Conservation (phyloP, 2,888 invertebrate genomes). For the Scaptomyza tumidula region DNA sequence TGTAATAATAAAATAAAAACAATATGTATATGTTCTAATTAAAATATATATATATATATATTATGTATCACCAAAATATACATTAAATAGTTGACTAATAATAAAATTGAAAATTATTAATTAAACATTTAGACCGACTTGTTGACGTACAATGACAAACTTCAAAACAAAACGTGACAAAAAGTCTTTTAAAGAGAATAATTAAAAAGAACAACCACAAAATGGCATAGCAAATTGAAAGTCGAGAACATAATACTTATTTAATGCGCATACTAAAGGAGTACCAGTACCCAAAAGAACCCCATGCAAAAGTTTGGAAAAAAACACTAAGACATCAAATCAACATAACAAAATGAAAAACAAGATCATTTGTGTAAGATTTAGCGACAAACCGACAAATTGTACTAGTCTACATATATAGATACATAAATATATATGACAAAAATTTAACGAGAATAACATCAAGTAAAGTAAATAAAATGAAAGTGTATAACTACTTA, state of each 20-base stretch:
- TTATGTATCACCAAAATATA: slow-evolving; percentile 56
- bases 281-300: slow-evolving; percentile 24
- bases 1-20: slow-evolving; percentile 21
- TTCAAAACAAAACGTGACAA: slow-evolving; percentile 1
- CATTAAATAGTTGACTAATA: slow-evolving; percentile 75
- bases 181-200: background rate
- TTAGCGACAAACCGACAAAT: slow-evolving; percentile 57
- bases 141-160: slow-evolving; percentile 13
- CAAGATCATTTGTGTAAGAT: slow-evolving; percentile 63
- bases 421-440: slow-evolving; percentile 57
- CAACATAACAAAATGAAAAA: slow-evolving; percentile 24
- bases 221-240: slow-evolving; percentile 32
- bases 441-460: slow-evolving; percentile 75
- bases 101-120: slow-evolving; percentile 48
- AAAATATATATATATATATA: slow-evolving; percentile 51
- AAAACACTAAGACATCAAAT: slow-evolving; percentile 21
- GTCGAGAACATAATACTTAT: slow-evolving; percentile 34
- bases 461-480: slow-evolving; percentile 77
- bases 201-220: slow-evolving; percentile 11
- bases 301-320: slow-evolving; percentile 29
- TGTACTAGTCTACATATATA: slow-evolving; percentile 61
- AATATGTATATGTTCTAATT: slow-evolving; percentile 71
- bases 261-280: slow-evolving; percentile 43
- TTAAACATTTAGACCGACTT: slow-evolving; percentile 39
- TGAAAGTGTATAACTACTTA: slow-evolving; percentile 80